Conservation (phyloP, 2,888 invertebrate species). For the Sphaeridia pumilis region DNA sequence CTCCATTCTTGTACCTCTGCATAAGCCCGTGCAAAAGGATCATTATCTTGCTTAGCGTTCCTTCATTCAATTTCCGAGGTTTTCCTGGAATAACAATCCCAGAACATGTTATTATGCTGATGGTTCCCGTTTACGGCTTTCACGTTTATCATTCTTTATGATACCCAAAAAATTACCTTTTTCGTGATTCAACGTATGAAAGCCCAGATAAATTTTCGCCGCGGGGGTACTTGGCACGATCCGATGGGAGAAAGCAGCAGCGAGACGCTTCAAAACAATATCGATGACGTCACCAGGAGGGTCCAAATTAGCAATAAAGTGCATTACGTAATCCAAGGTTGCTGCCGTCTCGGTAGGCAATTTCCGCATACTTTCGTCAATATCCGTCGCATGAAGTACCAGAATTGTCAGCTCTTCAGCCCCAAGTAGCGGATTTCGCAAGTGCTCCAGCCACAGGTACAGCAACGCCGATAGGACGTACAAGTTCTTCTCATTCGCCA, state of each 20-base stretch:
- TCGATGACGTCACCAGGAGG: conserved; percentile 23
- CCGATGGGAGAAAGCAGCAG: conserved; percentile 34
- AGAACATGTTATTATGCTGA: not conserved
- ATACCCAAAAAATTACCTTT: conserved; percentile 21
- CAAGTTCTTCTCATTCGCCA: conserved; percentile 54
- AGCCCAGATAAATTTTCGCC: conserved; percentile 27
- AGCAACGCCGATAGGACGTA: conserved; percentile 52
- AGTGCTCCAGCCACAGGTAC: conserved; percentile 64
- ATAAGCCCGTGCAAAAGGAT: conserved; percentile 27
- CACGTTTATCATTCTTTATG: not conserved
- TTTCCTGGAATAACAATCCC: conserved; percentile 22
- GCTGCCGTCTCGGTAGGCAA: conserved; percentile 29
- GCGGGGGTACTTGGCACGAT: conserved; percentile 31
- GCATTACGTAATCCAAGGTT: conserved; percentile 33
- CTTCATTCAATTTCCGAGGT: conserved; percentile 34
- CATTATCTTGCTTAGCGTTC: conserved; percentile 35
- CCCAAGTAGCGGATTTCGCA: conserved; percentile 56
- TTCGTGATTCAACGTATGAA: conserved; percentile 29
- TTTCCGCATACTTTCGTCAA: conserved; percentile 47
- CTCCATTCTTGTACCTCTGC: conserved; percentile 22
- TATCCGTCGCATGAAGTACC: conserved; percentile 49
- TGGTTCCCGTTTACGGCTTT: not conserved
- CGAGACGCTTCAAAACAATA: conserved; percentile 26
- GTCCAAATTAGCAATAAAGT: conserved; percentile 33
- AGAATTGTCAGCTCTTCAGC: conserved; percentile 56